Evolutionary conservation across 2,888 invertebrate genomes (phyloP).

Genomic region (Ganaspis brasiliensis): DNA sequence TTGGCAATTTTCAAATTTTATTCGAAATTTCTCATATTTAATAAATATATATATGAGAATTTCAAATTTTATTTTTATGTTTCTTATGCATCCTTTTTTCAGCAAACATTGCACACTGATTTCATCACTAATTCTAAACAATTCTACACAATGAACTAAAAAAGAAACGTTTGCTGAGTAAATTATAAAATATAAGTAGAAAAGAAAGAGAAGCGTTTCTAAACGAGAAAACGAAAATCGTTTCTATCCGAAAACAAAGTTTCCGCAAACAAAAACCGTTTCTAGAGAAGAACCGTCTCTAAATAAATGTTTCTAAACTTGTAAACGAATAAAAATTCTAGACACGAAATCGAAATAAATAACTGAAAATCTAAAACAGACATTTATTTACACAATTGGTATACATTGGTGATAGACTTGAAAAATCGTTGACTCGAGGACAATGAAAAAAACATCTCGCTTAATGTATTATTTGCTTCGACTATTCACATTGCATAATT

Average conservation of each 20-base stretch:
- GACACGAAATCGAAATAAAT: conserved; percentile 48
- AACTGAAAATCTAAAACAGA: conserved; percentile 66
- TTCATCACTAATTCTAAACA: conserved; percentile 2
- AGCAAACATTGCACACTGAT: conserved; percentile 21
- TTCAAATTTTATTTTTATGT: not conserved
- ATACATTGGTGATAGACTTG: conserved; percentile 25
- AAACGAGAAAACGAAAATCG: not conserved
- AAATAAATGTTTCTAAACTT: not conserved
- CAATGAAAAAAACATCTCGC: conserved; percentile 5
- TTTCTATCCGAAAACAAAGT: no score
- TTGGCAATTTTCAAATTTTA: not conserved
- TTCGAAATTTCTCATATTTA: not conserved
- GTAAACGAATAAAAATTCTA: not conserved
- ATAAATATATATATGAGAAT: no score
- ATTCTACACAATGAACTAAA: conserved; percentile 20
- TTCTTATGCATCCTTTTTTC: not conserved
- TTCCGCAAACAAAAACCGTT: no score
- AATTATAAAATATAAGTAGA: not conserved
- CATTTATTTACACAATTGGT: conserved; percentile 69
- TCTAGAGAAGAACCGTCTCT: no score
- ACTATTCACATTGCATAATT: conserved; percentile 30
- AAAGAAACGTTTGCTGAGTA: conserved; percentile 32
- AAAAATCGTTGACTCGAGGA: conserved; percentile 22
- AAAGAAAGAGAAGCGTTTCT: not conserved
- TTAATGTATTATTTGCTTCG: conserved; percentile 4